Evolutionary conservation across 2,113 vertebrate species (phyloP), one percentile per base, ranked within the genome.

Genomic region (Quiscalus mexicanus): DNA sequence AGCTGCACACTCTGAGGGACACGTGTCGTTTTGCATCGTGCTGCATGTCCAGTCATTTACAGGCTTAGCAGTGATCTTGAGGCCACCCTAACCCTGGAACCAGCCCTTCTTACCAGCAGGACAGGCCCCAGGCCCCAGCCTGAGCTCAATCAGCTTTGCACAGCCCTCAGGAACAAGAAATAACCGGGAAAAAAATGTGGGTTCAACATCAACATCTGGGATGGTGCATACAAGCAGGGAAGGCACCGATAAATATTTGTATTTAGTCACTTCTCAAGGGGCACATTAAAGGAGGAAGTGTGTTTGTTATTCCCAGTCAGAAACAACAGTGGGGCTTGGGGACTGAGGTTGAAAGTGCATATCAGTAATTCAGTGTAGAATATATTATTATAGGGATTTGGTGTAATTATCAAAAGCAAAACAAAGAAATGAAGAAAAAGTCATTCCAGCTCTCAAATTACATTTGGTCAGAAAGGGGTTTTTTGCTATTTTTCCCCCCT

Each of bases 281-380:
- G 49, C 35, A 63, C 12, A 8, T 93, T 85, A 70, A 45, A 84
- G 41, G 84, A 63, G 62, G 82, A 96, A 83, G 39, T 44, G 44
- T 77, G 83, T 87, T 96, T 90, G 52, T 86, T 78, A 81, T 75
- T 92, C 41, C 52, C 47, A 4, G 4, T 68, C 73, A 95, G 73
- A 62, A 94, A 58, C 49, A 81, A 75, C 37, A 31, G 62, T 33
- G 41, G 37, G 49, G 62, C 67, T 85, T 33, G 1, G 63, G 68
- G 85, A 33, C 76, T 78, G 93, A 75, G 90, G 95, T 96, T 90
- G 92, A 96, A 96, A 96, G 93, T 96, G 82, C 85, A 79, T 81
- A 77, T 73, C 91, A 89, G 65, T 94, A 94, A 93, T 71, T 95
- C 84, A 93, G 65, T 11, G 41, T 23, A 30, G 68, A 93, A 90